Evolutionary conservation across 2,797 vertebrate genomes (phyloP), one percentile per base, ranked within the genome.

Genomic region (Myiotriccus ornatus): DNA sequence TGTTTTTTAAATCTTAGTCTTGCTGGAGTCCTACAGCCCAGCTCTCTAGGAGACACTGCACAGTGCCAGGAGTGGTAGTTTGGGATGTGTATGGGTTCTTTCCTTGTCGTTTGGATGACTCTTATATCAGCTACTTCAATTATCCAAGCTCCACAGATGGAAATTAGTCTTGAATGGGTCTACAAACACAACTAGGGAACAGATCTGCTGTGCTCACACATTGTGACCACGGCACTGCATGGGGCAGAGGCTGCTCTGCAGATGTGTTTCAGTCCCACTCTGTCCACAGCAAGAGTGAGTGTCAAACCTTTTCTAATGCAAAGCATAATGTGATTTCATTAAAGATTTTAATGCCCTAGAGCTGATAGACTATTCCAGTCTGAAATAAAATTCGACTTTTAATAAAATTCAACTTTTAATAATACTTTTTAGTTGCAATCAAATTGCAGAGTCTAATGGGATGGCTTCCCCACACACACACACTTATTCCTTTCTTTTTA

Each of bases 321-420:
- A 78, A 89, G 46, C 67, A 84, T 41, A 76, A 43, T 63, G 34
- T 77, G 32, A 76, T 92, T 89, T 94, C 63, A 77, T 94, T 92
- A 76, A 71, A 67, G 53, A 50, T 0, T 82, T 74, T 64, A 84
- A 69, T 88, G 55, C 15, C 20, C 68, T 94, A 84, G 67, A 87
- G 34, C 41, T 84, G 67, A 75, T 52, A 53, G 64, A 57, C 63
- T 94, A 76, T 50, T 89, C 71, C 68, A 62, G 30, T 43, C 46
- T 71, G 44, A 92, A 84, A 89, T 34, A 71, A 94, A 91, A 73
- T 63, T 69, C 46, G 23, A 65, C 27, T 89, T 94, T 59, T 49
- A 86, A 88, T 34, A 67, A 95, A 90, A 70, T 57, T 68, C 37
- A 16, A 69, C 28, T 91, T 94, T 60, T 53, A 90, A 59, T 53